Conservation (phyloP, 2,888 invertebrate species). For the Hoplodrina ambigua region DNA sequence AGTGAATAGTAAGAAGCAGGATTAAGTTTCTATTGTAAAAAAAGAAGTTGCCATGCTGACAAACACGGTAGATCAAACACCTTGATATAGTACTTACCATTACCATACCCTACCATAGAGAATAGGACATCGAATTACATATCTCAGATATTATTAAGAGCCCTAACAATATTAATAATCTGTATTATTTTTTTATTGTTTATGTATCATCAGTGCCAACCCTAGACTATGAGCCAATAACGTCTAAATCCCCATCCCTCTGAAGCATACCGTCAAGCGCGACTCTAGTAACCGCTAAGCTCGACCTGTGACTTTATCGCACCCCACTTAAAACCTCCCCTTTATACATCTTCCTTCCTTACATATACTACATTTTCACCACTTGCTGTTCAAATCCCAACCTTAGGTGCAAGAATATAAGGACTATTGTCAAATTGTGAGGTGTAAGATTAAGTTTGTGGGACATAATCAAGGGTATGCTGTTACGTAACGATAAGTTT, state of each 20-base stretch:
- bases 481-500: constrained; percentile 79
- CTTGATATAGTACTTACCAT: too few species aligned
- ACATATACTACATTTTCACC: constrained; percentile 43
- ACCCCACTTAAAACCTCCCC: constrained; percentile 70
- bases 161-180: too few species aligned
- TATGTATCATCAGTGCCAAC: constrained; percentile 65
- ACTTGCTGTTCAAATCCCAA: constrained; percentile 23
- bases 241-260: constrained; percentile 84
- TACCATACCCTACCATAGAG: too few species aligned
- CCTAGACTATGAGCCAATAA: constrained; percentile 79
- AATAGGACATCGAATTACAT: too few species aligned
- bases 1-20: too few species aligned
- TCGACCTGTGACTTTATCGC: constrained; percentile 87
- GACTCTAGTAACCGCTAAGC: constrained; percentile 87
- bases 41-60: too few species aligned
- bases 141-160: too few species aligned
- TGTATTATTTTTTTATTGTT: neutral
- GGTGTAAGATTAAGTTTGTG: constrained; percentile 35
- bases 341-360: constrained; percentile 62
- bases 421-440: neutral
- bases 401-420: neutral
- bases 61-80: too few species aligned
- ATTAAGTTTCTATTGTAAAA: too few species aligned
- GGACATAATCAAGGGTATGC: constrained; percentile 75
- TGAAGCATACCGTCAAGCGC: constrained; percentile 86